phyloP scores from a whole-genome alignment of 2,888 invertebrate species.

The Apodemia mormo region DNA sequence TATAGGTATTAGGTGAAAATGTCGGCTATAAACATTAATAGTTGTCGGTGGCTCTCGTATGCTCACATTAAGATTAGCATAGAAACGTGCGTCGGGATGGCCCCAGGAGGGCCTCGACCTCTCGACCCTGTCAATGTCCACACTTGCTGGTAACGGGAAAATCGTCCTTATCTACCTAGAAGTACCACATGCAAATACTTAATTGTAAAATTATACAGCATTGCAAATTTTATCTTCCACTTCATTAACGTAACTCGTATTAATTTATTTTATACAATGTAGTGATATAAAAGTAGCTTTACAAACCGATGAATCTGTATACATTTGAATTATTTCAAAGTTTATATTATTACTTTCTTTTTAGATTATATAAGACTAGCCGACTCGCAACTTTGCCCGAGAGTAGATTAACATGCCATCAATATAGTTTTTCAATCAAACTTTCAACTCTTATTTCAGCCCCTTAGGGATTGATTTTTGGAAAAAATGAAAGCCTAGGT shows the following conservation, averaged over 20 bases:
- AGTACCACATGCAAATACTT: slow-evolving; percentile 26
- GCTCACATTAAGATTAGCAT: slow-evolving; percentile 73
- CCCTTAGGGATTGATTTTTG: no score
- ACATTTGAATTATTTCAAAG: no score
- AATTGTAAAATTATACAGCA: slow-evolving; percentile 26
- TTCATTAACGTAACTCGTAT: slow-evolving; percentile 13
- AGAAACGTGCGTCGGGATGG: slow-evolving; percentile 72
- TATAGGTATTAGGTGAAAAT: slow-evolving; percentile 65
- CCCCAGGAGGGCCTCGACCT: slow-evolving; percentile 69
- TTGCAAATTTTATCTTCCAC: slow-evolving; percentile 18
- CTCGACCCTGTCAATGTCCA: slow-evolving; percentile 75
- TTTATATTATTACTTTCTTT: no score
- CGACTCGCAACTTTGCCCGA: no score
- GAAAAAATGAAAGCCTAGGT: no score
- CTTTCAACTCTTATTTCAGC: no score
- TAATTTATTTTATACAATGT: slow-evolving; percentile 15
- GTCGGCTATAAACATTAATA: slow-evolving; percentile 74
- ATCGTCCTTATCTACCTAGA: slow-evolving; percentile 54
- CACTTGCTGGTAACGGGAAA: slow-evolving; percentile 74
- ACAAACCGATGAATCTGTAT: no score
- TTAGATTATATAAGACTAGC: no score
- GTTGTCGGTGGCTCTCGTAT: slow-evolving; percentile 69
- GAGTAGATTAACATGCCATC: no score
- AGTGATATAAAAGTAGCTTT: slow-evolving; percentile 12
- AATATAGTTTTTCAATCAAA: no score